Conservation (phyloP, 2,797 vertebrate genomes). For the Rhinogobio ventralis region DNA sequence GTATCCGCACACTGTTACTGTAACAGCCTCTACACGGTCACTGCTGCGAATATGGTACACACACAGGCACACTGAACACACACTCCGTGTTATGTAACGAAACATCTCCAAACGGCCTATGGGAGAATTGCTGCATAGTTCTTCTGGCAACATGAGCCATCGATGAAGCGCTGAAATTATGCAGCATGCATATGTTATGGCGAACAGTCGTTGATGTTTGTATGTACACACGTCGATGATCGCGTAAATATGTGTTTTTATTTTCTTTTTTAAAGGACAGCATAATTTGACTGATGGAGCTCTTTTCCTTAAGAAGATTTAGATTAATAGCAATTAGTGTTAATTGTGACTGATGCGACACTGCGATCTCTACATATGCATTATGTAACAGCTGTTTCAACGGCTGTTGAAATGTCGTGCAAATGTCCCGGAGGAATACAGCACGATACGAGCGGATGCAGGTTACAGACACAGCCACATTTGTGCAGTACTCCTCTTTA, state of each 20-base stretch:
- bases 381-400: slow-evolving; percentile 63
- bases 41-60: slow-evolving; percentile 70
- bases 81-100: slow-evolving; percentile 79
- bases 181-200: slow-evolving; percentile 34
- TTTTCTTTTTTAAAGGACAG: too few relatives aligned
- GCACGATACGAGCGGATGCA: slow-evolving; percentile 50
- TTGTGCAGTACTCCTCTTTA: background rate
- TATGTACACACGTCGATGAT: background rate
- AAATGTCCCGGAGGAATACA: slow-evolving; percentile 67
- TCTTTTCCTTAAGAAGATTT: slow-evolving; percentile 24
- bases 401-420: slow-evolving; percentile 65
- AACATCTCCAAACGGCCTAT: slow-evolving; percentile 73
- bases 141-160: slow-evolving; percentile 62
- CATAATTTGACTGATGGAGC: background rate
- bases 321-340: slow-evolving; percentile 48
- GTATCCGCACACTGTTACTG: slow-evolving; percentile 59
- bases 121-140: slow-evolving; percentile 69
- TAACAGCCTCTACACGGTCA: slow-evolving; percentile 56
- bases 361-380: slow-evolving; percentile 57
- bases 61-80: slow-evolving; percentile 62
- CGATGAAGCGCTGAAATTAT: slow-evolving; percentile 49
- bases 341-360: slow-evolving; percentile 55
- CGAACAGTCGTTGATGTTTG: background rate
- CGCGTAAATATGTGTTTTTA: background rate
- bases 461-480: background rate